Evolutionary conservation across 2,113 vertebrate species (phyloP).

Genomic region (Clarias magur): DNA sequence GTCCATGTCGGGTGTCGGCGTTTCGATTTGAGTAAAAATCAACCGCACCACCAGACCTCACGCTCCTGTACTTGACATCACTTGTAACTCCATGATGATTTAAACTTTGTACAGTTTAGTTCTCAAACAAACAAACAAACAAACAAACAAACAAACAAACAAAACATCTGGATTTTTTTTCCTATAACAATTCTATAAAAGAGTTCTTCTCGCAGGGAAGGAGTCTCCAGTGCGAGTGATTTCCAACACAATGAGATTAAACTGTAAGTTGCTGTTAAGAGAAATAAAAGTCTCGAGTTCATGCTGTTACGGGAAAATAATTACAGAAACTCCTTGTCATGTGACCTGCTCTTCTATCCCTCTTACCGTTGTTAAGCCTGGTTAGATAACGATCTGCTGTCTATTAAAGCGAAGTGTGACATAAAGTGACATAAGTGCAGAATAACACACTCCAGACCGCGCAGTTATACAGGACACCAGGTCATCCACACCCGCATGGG

Average conservation of each 20-base stretch:
- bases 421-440: neutral
- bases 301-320: neutral
- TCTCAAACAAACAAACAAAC: neutral
- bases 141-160: too few species aligned
- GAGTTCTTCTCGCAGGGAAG: neutral
- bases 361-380: too few species aligned
- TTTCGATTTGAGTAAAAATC: neutral
- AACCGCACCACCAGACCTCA: neutral
- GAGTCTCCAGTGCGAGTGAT: neutral
- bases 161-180: neutral
- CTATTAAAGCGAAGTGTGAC: neutral
- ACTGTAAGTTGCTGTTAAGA: neutral
- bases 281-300: neutral
- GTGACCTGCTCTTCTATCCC: too few species aligned
- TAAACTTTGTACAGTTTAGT: neutral
- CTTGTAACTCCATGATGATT: too few species aligned
- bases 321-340: too few species aligned
- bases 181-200: neutral
- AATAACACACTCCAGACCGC: neutral
- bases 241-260: neutral
- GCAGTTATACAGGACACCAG: too few species aligned
- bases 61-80: too few species aligned
- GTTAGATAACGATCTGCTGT: too few species aligned
- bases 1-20: neutral
- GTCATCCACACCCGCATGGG: neutral